A percentile compares a stretch with the other conserved stretches of the same genome.
Conservation (phyloP, 2,797 vertebrate species). For the Triplophysa bombifrons region DNA sequence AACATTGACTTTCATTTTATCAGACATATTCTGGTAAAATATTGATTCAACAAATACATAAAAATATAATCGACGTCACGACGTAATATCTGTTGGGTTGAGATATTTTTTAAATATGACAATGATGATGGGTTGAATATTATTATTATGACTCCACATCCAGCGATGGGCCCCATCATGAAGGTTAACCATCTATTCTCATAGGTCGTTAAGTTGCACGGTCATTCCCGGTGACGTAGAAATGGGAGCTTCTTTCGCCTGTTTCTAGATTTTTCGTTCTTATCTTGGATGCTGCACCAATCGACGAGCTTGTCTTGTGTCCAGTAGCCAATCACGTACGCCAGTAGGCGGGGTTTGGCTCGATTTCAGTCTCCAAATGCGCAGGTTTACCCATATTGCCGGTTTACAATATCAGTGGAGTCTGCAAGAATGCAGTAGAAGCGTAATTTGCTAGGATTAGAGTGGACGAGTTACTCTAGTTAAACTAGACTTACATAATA, state of each 20-base stretch:
- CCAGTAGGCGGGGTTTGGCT: slow-evolving; percentile 58
- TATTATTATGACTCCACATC: not conserved
- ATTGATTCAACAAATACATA: too few relatives aligned
- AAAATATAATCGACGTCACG: too few relatives aligned
- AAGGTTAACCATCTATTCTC: slow-evolving; percentile 16
- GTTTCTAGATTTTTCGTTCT: slow-evolving; percentile 78
- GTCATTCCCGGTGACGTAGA: slow-evolving; percentile 55
- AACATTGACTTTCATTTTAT: too few relatives aligned
- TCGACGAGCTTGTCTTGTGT: slow-evolving; percentile 38
- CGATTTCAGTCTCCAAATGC: slow-evolving; percentile 57
- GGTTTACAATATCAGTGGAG: slow-evolving; percentile 64
- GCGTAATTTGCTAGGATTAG: slow-evolving; percentile 69
- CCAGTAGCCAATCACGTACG: slow-evolving; percentile 64
- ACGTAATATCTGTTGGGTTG: too few relatives aligned
- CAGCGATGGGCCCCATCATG: slow-evolving; percentile 6
- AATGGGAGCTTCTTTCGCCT: slow-evolving; percentile 41
- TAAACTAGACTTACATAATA: slow-evolving; percentile 74
- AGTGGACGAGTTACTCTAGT: slow-evolving; percentile 72
- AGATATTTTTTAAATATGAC: too few relatives aligned
- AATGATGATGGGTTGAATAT: not conserved
- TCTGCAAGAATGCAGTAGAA: slow-evolving; percentile 72
- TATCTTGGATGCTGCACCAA: slow-evolving; percentile 66
- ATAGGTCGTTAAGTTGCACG: slow-evolving; percentile 38
- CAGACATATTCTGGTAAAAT: too few relatives aligned
- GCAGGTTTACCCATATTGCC: slow-evolving; percentile 60